Conservation (phyloP, 2,797 vertebrate genomes). For the Triplophysa yarkandensis region DNA sequence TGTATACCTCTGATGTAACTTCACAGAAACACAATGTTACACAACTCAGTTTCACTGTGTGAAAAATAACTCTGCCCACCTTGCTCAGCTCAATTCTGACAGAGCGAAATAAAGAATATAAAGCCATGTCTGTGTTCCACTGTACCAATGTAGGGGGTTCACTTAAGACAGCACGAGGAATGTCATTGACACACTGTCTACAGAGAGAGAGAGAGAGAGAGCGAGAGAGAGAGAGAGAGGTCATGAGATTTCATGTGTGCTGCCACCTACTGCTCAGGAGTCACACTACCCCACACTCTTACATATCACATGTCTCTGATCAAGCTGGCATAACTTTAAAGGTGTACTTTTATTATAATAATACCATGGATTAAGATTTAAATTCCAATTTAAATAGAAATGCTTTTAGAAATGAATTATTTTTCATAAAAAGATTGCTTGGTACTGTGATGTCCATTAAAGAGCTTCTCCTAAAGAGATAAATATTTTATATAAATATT, state of each 20-base stretch:
- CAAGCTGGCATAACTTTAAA: too few relatives aligned
- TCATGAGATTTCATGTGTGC: neutral
- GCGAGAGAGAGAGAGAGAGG: constrained; percentile 16
- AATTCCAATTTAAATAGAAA: too few relatives aligned
- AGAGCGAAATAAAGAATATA: constrained; percentile 62
- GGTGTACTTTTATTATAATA: too few relatives aligned
- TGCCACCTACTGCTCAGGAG: constrained; percentile 66
- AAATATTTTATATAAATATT: too few relatives aligned
- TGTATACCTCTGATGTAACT: neutral
- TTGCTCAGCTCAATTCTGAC: constrained; percentile 62
- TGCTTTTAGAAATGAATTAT: too few relatives aligned
- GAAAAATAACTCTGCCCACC: constrained; percentile 60
- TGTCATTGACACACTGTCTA: constrained; percentile 76
- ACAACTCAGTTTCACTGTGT: neutral
- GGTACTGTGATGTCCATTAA: too few relatives aligned
- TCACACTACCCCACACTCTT: neutral
- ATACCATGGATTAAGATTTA: too few relatives aligned
- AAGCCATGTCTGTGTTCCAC: constrained; percentile 62
- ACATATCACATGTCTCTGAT: too few relatives aligned
- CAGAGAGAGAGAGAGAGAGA: constrained; percentile 52
- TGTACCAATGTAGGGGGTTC: neutral
- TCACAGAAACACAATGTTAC: neutral
- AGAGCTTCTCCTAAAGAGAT: too few relatives aligned
- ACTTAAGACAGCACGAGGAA: constrained; percentile 50
- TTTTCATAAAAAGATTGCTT: too few relatives aligned